These are phyloP conservation scores for Trachelus troglodyta DNA, from an alignment of 2,888 invertebrate genomes.

Conservation along the genomic window DNA sequence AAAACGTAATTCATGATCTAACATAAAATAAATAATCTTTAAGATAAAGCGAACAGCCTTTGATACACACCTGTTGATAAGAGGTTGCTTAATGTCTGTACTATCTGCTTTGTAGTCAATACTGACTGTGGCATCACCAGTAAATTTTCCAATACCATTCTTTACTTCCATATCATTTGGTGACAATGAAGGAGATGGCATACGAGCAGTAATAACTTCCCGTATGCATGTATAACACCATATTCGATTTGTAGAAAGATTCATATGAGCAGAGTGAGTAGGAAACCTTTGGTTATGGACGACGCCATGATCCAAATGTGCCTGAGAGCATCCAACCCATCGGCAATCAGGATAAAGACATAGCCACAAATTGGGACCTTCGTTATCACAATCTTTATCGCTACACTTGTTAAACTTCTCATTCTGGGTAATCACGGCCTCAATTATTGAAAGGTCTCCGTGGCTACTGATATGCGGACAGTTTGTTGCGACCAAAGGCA, in stretches of 20 bases:
- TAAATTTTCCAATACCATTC: constrained; percentile 38
- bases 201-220: constrained; percentile 72
- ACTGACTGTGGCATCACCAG: constrained; percentile 48
- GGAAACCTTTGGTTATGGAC: constrained; percentile 79
- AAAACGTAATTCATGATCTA: too few relatives aligned
- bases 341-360: constrained; percentile 84
- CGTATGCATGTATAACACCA: constrained; percentile 91
- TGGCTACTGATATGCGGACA: constrained; percentile 57
- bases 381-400: constrained; percentile 78
- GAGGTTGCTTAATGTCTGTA: constrained; percentile 25
- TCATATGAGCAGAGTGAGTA: constrained; percentile 84
- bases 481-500: constrained; percentile 58
- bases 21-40: neutral
- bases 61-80: constrained; percentile 39
- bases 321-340: constrained; percentile 86
- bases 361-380: constrained; percentile 87
- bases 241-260: constrained; percentile 83
- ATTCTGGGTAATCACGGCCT: constrained; percentile 50
- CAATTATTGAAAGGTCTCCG: constrained; percentile 53
- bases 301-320: constrained; percentile 85
- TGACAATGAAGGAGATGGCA: constrained; percentile 48
- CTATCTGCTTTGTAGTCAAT: constrained; percentile 46
- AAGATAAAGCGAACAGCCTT: neutral
- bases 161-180: constrained; percentile 52
- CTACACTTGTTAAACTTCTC: constrained; percentile 70